Conservation (phyloP, 2,113 vertebrate species). For the Sinocyclocheilus maitianheensis region DNA sequence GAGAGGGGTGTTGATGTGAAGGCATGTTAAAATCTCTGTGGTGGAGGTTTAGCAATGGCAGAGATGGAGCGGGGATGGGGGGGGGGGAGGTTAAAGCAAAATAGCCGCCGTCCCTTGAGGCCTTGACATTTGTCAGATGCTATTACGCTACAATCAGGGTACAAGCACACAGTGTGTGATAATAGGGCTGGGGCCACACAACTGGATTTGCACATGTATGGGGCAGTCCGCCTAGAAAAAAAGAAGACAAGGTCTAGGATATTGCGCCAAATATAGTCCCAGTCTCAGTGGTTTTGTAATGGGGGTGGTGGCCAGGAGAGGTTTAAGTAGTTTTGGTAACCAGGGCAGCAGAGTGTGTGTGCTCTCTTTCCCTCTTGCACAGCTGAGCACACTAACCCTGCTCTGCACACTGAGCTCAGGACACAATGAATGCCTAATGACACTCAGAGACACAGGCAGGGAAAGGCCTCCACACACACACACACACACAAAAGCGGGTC, state of each 20-base stretch:
- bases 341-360: constrained; percentile 93
- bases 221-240: constrained; percentile 67
- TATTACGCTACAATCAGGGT: constrained; percentile 76
- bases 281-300: constrained; percentile 74
- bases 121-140: constrained; percentile 78
- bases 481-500: constrained; percentile 84
- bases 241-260: constrained; percentile 70
- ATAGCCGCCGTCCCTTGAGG: constrained; percentile 66
- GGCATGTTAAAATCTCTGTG: constrained; percentile 48
- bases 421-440: constrained; percentile 99
- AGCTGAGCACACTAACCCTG: constrained; percentile 98
- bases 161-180: constrained; percentile 70
- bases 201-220: constrained; percentile 78
- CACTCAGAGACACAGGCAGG: constrained; percentile 90
- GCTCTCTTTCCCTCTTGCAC: constrained; percentile 85
- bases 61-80: not conserved
- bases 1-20: not conserved
- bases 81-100: constrained; percentile 59
- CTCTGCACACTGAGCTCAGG: constrained; percentile 86
- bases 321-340: constrained; percentile 90
- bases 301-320: constrained; percentile 49
- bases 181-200: constrained; percentile 71
- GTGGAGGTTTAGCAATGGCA: constrained; percentile 13
- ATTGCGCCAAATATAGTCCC: constrained; percentile 77
- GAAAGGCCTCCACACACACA: constrained; percentile 79